phyloP scores from a whole-genome alignment of 2,113 vertebrate species.

The Tragulus kanchil region DNA sequence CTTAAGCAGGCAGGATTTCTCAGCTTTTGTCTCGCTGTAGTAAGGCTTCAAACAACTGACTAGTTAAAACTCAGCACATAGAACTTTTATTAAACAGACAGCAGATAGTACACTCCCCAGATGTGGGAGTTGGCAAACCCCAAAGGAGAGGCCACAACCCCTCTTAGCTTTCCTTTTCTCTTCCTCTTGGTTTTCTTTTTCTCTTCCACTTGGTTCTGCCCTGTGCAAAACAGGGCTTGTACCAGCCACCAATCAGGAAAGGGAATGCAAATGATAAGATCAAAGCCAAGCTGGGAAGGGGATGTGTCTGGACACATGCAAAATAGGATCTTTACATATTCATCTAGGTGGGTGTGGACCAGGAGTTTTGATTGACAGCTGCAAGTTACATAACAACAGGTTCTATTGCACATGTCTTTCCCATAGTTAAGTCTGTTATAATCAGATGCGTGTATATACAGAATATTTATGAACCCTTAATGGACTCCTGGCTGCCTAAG shows the following conservation, averaged over 20 bases:
- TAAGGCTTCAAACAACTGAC: background rate
- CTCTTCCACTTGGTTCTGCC: background rate
- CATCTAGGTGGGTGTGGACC: background rate
- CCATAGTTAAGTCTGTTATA: background rate
- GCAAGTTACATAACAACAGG: background rate
- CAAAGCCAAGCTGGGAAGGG: background rate
- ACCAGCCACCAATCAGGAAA: background rate
- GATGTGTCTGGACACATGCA: background rate
- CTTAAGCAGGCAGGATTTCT: background rate
- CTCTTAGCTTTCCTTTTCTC: background rate
- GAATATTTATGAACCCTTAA: background rate
- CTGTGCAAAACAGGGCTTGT: background rate
- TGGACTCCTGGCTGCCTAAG: background rate
- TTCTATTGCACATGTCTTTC: background rate
- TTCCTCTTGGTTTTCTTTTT: background rate
- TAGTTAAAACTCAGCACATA: background rate
- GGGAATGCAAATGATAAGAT: background rate
- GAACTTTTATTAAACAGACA: background rate
- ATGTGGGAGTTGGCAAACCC: background rate
- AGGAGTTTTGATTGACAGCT: background rate
- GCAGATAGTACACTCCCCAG: background rate
- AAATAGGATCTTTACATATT: background rate
- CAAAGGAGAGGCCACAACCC: background rate
- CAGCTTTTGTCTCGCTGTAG: background rate
- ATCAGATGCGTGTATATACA: background rate